Conservation (phyloP, 1,140 invertebrate genomes). For the Leptinotarsa lineolata region DNA sequence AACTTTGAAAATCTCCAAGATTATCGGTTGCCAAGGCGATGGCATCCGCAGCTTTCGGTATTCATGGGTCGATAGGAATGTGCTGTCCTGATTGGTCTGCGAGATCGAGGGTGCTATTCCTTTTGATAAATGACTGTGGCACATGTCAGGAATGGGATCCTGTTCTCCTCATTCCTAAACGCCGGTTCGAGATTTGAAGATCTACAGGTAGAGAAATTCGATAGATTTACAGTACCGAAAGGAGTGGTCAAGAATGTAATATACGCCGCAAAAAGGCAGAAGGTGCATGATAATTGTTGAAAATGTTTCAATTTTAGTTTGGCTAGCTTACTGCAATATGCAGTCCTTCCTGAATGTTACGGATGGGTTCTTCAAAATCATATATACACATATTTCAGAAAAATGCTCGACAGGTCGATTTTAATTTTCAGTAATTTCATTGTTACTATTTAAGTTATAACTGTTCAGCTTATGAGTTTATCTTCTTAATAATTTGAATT, state of each 20-base stretch:
- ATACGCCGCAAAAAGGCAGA: neutral
- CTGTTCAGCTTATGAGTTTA: too few species aligned
- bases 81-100: slow-evolving; percentile 41
- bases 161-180: neutral
- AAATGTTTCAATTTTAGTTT: too few species aligned
- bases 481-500: too few species aligned
- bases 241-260: neutral
- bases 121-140: slow-evolving; percentile 5
- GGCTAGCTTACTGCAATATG: too few species aligned
- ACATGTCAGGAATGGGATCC: neutral
- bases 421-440: too few species aligned
- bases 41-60: slow-evolving; percentile 25
- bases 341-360: too few species aligned
- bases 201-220: too few species aligned
- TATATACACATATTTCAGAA: too few species aligned
- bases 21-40: slow-evolving; percentile 43
- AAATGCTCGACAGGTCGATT: too few species aligned
- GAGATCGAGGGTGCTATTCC: slow-evolving; percentile 12
- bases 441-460: too few species aligned
- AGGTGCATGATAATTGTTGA: neutral
- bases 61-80: slow-evolving; percentile 41
- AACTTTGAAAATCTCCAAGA: neutral
- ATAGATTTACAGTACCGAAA: neutral
- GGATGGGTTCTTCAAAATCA: too few species aligned
- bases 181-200: too few species aligned